Conservation (phyloP, 2,797 vertebrate species). For the Ciconia nigra region DNA sequence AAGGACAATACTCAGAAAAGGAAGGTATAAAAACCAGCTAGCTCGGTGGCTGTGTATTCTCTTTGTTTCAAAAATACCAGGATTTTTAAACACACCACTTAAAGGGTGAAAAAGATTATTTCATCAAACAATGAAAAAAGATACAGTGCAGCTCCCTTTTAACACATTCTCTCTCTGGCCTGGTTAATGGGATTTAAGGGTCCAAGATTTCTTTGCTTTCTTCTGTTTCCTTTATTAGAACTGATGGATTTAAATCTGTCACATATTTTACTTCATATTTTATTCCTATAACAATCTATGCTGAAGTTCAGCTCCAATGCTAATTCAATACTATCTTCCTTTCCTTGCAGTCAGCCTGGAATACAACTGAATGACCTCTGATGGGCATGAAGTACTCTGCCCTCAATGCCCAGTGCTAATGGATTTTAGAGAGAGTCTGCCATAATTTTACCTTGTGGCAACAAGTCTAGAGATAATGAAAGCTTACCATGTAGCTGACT, state of each 20-base stretch:
- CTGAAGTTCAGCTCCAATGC: slow-evolving; percentile 61
- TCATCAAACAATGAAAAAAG: slow-evolving; percentile 75
- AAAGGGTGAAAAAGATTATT: slow-evolving; percentile 79
- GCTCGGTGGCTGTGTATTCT: slow-evolving; percentile 75
- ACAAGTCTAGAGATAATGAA: slow-evolving; percentile 50
- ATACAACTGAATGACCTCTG: slow-evolving; percentile 43
- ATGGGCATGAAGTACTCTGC: slow-evolving; percentile 45
- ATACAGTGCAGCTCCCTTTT: slow-evolving; percentile 72
- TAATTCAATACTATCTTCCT: slow-evolving; percentile 61
- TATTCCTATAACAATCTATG: slow-evolving; percentile 67
- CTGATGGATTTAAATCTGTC: slow-evolving; percentile 70
- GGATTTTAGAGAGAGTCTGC: slow-evolving; percentile 43
- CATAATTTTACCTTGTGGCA: slow-evolving; percentile 49
- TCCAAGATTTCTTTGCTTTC: slow-evolving; percentile 70
- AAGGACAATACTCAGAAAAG: slow-evolving; percentile 81
- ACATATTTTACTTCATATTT: slow-evolving; percentile 69
- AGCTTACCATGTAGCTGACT: slow-evolving; percentile 61
- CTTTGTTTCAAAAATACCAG: slow-evolving; percentile 81
- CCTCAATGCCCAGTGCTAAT: slow-evolving; percentile 53
- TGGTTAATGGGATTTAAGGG: slow-evolving; percentile 74
- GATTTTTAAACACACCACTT: slow-evolving; percentile 73
- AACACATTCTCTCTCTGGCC: slow-evolving; percentile 67
- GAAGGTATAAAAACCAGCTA: slow-evolving; percentile 80
- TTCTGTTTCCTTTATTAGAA: slow-evolving; percentile 73
- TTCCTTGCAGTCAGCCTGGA: slow-evolving; percentile 38